Evolutionary conservation across 2,797 vertebrate genomes (phyloP), one percentile per base, ranked within the genome.

Genomic region (Eulemur coronatus): DNA sequence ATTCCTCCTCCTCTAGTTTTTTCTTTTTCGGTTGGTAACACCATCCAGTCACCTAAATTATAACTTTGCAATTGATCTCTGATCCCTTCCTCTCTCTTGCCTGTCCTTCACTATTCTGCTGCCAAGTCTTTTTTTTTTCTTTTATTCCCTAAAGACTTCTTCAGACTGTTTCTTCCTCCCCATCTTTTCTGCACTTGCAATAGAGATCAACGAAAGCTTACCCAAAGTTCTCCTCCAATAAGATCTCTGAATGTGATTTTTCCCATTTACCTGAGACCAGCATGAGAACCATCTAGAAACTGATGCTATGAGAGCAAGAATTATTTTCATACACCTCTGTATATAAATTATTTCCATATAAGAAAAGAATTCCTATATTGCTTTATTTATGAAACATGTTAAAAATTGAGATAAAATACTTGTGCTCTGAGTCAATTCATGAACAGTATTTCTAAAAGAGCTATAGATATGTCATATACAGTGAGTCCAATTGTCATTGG

Each of bases 341-440:
- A 61, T 24, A 65, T 35, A 81, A 90, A 92, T 82, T 63, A 67
- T 55, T 41, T 61, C 4, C 10, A 81, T 22, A 43, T 20, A 85
- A 79, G 26, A 57, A 89, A 95, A 46, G 11, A 46, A 26, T 76
- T 89, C 4, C 50, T 81, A 46, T 65, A 41, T 65, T 80, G 43
- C 22, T 70, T 93, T 52, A 69, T 85, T 84, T 84, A 87, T 92
- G 24, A 95, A 38, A 80, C 6, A 33, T 87, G 38, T 87, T 84
- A 84, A 87, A 75, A 89, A 55, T 43, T 73, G 30, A 92, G 20
- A 26, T 85, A 90, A 90, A 95, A 73, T 84, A 55, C n/a, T 73
- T 86, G 13, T 69, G 4, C 4, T 76, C 59, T 59, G 20, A 92
- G 94, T 55, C 28, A 67, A 63, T 41, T 78, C 84, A 73, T 94